phyloP scores from a whole-genome alignment of 1,140 invertebrate species.

The Trichonephila inaurata region DNA sequence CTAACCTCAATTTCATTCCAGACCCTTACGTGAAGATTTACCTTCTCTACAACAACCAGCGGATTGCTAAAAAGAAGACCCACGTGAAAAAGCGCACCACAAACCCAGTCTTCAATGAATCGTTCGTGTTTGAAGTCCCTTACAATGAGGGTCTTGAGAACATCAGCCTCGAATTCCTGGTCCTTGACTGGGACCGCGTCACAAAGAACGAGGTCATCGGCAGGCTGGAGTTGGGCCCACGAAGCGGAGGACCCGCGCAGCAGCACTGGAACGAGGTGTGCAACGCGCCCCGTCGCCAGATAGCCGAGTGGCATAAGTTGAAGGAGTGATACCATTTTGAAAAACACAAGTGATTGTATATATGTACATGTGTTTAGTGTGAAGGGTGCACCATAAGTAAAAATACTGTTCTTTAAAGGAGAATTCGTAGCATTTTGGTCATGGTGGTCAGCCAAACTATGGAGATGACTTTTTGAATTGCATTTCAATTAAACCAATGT shows the following conservation, averaged over 20 bases:
- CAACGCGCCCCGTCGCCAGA: conserved; percentile 96
- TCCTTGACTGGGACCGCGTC: conserved; percentile 97
- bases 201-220: conserved; percentile 99
- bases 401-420: not conserved
- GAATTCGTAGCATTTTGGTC: no score
- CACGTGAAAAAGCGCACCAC: conserved; percentile 98
- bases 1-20: conserved; percentile 76
- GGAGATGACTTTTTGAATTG: no score
- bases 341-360: conserved; percentile 40
- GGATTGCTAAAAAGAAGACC: conserved; percentile 99
- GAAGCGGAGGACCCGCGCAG: conserved; percentile 87
- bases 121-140: conserved; percentile 87
- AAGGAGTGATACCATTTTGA: conserved; percentile 62
- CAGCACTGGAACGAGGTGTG: conserved; percentile 98
- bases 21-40: conserved; percentile 97
- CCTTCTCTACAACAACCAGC: conserved; percentile 96
- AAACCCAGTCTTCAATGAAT: conserved; percentile 99
- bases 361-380: conserved; percentile 73
- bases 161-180: conserved; percentile 94
- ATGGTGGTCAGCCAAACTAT: no score
- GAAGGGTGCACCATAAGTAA: conserved; percentile 51
- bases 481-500: no score
- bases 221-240: conserved; percentile 92
- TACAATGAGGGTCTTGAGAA: conserved; percentile 90
- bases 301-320: conserved; percentile 99